Conservation (phyloP, 2,888 invertebrate genomes). For the Plusia festucae region DNA sequence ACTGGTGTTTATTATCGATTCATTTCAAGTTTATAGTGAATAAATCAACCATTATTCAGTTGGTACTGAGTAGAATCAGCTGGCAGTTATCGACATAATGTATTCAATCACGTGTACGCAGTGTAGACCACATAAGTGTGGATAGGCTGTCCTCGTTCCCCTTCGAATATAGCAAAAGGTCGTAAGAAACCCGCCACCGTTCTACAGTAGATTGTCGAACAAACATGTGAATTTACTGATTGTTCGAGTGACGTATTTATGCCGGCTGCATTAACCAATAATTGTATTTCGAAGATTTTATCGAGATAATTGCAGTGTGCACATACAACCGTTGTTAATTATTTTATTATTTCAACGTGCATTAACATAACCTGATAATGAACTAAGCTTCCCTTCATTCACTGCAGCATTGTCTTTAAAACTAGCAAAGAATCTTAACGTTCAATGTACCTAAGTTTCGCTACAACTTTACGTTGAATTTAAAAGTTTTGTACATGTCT, state of each 20-base stretch:
- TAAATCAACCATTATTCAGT: constrained; percentile 22
- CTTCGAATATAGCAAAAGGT: constrained; percentile 60
- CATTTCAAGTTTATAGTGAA: constrained; percentile 37
- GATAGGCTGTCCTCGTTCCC: constrained; percentile 57
- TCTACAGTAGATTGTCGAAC: constrained; percentile 25
- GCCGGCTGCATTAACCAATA: constrained; percentile 17
- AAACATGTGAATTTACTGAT: constrained; percentile 42
- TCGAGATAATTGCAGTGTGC: constrained; percentile 10
- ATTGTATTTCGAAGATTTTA: constrained; percentile 21
- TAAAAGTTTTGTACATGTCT: background rate
- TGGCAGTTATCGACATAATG: constrained; percentile 27
- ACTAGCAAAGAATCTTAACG: too few relatives aligned
- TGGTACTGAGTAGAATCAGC: constrained; percentile 18
- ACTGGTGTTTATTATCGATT: constrained; percentile 35
- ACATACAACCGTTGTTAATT: constrained; percentile 16
- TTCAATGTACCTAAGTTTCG: too few relatives aligned
- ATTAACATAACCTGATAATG: constrained; percentile 36
- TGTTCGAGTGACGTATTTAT: constrained; percentile 32
- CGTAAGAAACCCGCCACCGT: constrained; percentile 48
- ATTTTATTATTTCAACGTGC: constrained; percentile 15
- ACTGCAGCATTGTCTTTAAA: too few relatives aligned
- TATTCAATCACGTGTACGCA: constrained; percentile 39
- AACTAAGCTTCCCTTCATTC: constrained; percentile 27
- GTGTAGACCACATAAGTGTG: constrained; percentile 38
- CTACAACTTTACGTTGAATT: background rate